phyloP scores from a whole-genome alignment of 64 coral and sea anemone genomes.

The Trachythela sp. region DNA sequence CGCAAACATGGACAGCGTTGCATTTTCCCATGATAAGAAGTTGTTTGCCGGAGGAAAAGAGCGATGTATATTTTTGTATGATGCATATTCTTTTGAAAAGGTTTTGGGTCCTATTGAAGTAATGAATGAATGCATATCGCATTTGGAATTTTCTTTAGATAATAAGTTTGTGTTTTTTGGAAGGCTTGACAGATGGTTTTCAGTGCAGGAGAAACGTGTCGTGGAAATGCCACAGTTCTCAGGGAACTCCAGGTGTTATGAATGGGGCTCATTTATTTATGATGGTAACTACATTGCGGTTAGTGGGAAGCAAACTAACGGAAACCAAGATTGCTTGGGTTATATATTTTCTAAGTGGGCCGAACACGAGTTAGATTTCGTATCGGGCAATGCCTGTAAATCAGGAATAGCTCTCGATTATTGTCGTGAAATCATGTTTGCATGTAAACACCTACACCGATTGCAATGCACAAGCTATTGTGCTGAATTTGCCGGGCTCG shows the following conservation, averaged over 20 bases:
- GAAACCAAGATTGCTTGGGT: not conserved
- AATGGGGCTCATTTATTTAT: not conserved
- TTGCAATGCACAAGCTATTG: not conserved
- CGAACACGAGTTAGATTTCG: not conserved
- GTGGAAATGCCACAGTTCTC: not conserved
- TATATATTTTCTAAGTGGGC: not conserved
- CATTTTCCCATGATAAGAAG: not conserved
- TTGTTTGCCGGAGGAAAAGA: not conserved
- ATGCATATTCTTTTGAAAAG: not conserved
- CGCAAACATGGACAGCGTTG: not conserved
- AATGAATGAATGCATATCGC: not conserved
- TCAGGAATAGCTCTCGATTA: too few relatives aligned
- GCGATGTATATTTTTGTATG: not conserved
- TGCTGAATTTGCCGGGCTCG: not conserved
- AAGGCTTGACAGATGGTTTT: constrained; percentile 9
- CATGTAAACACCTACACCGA: not conserved
- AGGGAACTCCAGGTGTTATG: not conserved
- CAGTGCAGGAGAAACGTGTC: constrained; percentile 21
- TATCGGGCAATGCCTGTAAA: too few relatives aligned
- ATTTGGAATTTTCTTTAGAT: constrained; percentile 29
- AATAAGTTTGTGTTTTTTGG: constrained; percentile 48
- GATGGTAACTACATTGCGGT: not conserved
- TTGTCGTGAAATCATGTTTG: too few relatives aligned
- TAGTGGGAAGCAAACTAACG: too few relatives aligned
- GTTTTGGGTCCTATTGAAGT: not conserved